Conservation (phyloP, 2,888 invertebrate species). For the Thecocarcelia acutangulata region DNA sequence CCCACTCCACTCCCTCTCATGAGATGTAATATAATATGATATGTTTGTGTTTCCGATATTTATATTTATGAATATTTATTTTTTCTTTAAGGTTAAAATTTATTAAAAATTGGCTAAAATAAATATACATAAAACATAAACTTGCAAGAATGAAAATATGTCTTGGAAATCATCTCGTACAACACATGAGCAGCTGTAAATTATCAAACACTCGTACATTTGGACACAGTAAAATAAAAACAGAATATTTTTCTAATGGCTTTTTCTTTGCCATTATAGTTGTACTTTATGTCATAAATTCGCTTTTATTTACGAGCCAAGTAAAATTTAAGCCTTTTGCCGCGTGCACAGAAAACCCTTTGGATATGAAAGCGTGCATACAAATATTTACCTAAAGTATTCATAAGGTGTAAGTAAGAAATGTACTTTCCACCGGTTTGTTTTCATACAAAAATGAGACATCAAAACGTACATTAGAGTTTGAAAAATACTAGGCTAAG, state of each 20-base stretch:
- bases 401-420: slow-evolving; percentile 18
- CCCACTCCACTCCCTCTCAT: not conserved
- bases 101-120: slow-evolving; percentile 14
- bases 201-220: not conserved
- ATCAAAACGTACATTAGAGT: slow-evolving; percentile 21
- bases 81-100: slow-evolving; percentile 22
- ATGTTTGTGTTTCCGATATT: not conserved
- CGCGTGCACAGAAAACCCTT: slow-evolving; percentile 28
- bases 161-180: slow-evolving; percentile 9
- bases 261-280: slow-evolving; percentile 21
- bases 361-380: not conserved
- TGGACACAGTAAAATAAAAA: slow-evolving; percentile 1
- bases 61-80: slow-evolving; percentile 31
- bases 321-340: slow-evolving; percentile 50
- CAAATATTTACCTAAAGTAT: slow-evolving; percentile 13
- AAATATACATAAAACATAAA: not conserved
- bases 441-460: not conserved
- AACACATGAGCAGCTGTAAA: slow-evolving; percentile 50
- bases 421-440: slow-evolving; percentile 4
- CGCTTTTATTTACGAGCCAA: slow-evolving; percentile 51
- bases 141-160: slow-evolving; percentile 4
- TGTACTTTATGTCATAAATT: slow-evolving; percentile 57
- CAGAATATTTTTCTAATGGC: slow-evolving; percentile 17
- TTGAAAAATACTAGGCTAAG: not conserved
- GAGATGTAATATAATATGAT: not conserved